Percentiles rank a stretch among this genome's conserved stretches.
These are phyloP conservation scores for Dolichallabes microphthalmus DNA, from an alignment of 2,113 vertebrate genomes.

Conservation along the genomic window DNA sequence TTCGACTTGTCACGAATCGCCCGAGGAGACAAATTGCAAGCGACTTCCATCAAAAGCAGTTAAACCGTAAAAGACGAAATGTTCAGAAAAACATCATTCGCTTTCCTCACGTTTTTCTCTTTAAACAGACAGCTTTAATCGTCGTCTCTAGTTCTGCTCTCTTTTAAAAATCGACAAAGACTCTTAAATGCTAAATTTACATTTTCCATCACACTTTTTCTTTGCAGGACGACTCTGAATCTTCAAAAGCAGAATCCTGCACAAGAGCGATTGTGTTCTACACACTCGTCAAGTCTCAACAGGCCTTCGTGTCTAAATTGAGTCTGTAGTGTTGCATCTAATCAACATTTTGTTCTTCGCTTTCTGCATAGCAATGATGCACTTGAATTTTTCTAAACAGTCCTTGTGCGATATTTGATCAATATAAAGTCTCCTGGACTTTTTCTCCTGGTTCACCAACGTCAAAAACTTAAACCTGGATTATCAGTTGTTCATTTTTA, in stretches of 20 bases:
- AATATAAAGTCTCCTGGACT: neutral
- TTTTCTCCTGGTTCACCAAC: neutral
- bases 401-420: neutral
- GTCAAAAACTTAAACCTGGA: neutral
- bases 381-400: neutral
- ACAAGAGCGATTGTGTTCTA: neutral
- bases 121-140: neutral
- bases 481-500: neutral
- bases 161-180: neutral
- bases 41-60: neutral
- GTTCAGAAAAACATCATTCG: neutral
- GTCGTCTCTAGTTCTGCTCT: neutral
- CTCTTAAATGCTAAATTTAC: neutral
- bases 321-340: neutral
- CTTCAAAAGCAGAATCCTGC: neutral
- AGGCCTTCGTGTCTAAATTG: neutral
- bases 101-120: neutral
- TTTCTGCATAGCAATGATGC: neutral
- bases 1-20: neutral
- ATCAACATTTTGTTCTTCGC: neutral
- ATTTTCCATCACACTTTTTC: neutral
- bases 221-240: neutral
- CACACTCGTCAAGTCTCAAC: too few species aligned
- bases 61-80: slow-evolving; percentile 15
- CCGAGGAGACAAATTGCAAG: neutral